Evolutionary conservation across 2,888 invertebrate species (phyloP), one percentile per base, ranked within the genome.

Genomic region (Philhelius pedissequus): DNA sequence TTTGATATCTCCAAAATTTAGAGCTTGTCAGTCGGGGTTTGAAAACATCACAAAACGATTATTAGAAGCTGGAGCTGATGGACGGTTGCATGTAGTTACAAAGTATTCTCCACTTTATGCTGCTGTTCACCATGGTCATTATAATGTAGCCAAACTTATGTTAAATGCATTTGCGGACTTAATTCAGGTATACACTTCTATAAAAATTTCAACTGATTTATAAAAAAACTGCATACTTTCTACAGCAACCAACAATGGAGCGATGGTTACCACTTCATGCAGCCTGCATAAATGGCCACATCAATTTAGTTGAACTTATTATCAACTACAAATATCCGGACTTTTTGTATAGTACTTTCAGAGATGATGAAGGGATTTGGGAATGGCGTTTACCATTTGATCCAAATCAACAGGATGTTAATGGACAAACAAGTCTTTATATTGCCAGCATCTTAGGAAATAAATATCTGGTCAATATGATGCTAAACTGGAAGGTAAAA

Each of bases 191-290:
- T 27, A n/a, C 7, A n/a, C 9, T 40, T 20, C 7, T 15, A 32
- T 11, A n/a, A 8, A 27, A 20, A 0, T n/a, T 58, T 4, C 0
- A 22, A 22, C 40, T 11, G 2, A 25, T 40, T 15, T 40, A 15
- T 15, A 20, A 25, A 45, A 81, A 32, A 2, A 8, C 6, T 15
- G 3, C 18, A n/a, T 0, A 15, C 6, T 48, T 88, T 88, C 80
- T 1, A 60, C 92, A 95, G 93, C 95, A 96, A 92, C 94, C 96
- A 86, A 98, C 98, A 0, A 97, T 97, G 0, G 98, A 98, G 90
- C 95, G 96, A 88, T 97, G 98, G 96, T 92, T 98, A 82, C 98
- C 98, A 0, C 93, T 98, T 22, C 99, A 99, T 92, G 97, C 98
- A 7, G 97, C 97, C 48, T 96, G 96, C 84, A 96, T 97, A 88